Percentiles rank a stretch among this genome's conserved stretches.
These are phyloP conservation scores for Speoplatyrhinus poulsoni DNA, from an alignment of 2,113 vertebrate species.

Conservation along the genomic window DNA sequence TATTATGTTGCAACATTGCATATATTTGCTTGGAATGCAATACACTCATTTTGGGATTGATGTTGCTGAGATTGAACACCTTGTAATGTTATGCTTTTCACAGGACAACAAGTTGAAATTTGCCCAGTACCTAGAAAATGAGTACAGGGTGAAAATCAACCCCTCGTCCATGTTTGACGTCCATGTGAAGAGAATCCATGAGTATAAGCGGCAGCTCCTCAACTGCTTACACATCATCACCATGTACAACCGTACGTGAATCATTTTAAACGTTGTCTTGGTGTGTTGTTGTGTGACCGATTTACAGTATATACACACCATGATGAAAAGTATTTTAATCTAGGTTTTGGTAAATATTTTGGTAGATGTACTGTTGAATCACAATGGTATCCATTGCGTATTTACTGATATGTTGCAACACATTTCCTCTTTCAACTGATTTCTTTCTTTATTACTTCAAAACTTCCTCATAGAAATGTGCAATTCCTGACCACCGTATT, in stretches of 20 bases:
- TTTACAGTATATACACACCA: not conserved
- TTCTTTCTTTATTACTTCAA: too few species aligned
- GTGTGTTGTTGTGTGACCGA: not conserved
- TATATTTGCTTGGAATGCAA: not conserved
- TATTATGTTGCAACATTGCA: not conserved
- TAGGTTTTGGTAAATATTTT: too few species aligned
- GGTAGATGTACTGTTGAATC: too few species aligned
- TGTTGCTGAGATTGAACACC: not conserved
- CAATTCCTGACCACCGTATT: not conserved
- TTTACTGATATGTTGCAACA: too few species aligned
- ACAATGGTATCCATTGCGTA: too few species aligned
- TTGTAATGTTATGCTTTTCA: not conserved
- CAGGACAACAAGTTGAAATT: slow-evolving; percentile 98
- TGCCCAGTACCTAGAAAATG: slow-evolving; percentile 86
- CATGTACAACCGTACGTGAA: slow-evolving; percentile 93
- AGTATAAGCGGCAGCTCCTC: slow-evolving; percentile 96
- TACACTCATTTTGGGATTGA: not conserved
- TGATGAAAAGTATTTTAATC: too few species aligned
- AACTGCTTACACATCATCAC: slow-evolving; percentile 94
- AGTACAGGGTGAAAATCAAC: slow-evolving; percentile 91
- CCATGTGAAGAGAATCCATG: slow-evolving; percentile 96
- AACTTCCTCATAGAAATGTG: too few species aligned
- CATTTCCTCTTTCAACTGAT: too few species aligned
- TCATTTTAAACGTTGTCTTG: not conserved
- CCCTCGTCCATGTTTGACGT: slow-evolving; percentile 94